Evolutionary conservation across 2,797 vertebrate genomes (phyloP), one percentile per base, ranked within the genome.

Genomic region (Triplophysa yarkandensis): DNA sequence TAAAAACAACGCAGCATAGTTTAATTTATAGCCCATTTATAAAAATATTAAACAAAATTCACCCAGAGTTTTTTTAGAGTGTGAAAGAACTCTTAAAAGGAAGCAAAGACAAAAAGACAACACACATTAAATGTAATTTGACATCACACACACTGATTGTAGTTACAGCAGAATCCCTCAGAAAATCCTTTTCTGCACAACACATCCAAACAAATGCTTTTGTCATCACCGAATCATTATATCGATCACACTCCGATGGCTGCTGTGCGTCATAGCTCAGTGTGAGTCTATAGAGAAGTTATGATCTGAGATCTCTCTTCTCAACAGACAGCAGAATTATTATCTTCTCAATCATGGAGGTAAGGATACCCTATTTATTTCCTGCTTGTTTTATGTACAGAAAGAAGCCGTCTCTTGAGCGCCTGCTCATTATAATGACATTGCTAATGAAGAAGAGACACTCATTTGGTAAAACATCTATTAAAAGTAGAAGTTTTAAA

Each of bases 381-480:
- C 52, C 19, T 3, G 13, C 2, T 64, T 25, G n/a, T 36, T 25
- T 1, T 27, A 44, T 11, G 34, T 23, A 6, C 27, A 39, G 14
- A 34, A 7, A 21, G 13, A 46, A 50, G 8, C 17, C 64, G 14
- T 68, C 62, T 52, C 46, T 66, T 48, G 58, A 58, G 62, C 58
- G 48, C 30, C 55, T 68, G 48, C 28, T 57, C 68, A 66, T 76
- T 68, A 55, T 55, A 81, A 77, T 74, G 39, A 39, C 80, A 67
- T 41, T 39, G 30, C 62, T 80, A 73, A 82, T 83, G 77, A 78
- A 78, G 67, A n/a, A 28, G 43, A 57, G 76, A 69, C 60, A 72
- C 34, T 63, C 70, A 80, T 70, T 72, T 77, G n/a, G n/a, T n/a
- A n/a, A n/a, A n/a, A n/a, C n/a, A n/a, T n/a, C n/a, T n/a, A n/a